A percentile compares a stretch with the other conserved stretches of the same genome.
Evolutionary conservation across 23 tunicate species (phyloP).

Genomic region (Aplidium turbinatum): DNA sequence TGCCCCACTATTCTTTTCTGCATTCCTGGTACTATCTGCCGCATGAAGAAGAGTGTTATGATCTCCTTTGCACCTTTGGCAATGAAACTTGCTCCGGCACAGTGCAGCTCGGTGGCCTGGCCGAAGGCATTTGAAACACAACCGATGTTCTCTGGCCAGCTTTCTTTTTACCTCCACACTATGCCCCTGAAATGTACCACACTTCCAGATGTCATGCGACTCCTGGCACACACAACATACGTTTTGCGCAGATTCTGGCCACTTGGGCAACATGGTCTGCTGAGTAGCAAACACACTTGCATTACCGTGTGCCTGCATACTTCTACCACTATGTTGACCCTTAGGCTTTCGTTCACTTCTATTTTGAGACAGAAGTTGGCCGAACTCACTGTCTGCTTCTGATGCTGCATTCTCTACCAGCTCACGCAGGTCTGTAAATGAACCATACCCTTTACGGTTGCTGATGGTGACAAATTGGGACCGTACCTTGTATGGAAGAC

Average conservation of each 20-base stretch:
- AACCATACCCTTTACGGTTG: too few relatives aligned
- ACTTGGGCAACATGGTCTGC: too few relatives aligned
- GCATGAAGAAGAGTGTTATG: not conserved
- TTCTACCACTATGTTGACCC: too few relatives aligned
- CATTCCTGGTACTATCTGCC: too few relatives aligned
- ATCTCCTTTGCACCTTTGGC: not conserved
- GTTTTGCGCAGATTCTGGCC: too few relatives aligned
- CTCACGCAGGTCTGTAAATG: too few relatives aligned
- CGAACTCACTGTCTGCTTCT: not conserved
- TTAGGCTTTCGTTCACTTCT: too few relatives aligned
- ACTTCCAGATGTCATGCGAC: not conserved
- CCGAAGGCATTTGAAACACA: not conserved
- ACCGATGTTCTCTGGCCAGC: not conserved
- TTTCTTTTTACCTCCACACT: not conserved
- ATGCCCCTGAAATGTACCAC: not conserved
- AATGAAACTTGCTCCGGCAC: not conserved
- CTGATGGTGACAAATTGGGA: not conserved
- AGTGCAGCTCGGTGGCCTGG: not conserved
- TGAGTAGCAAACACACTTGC: too few relatives aligned
- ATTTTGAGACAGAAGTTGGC: not conserved
- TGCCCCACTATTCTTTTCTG: too few relatives aligned
- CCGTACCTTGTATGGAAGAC: not conserved
- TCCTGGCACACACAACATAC: too few relatives aligned
- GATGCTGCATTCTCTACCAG: not conserved
- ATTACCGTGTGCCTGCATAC: too few relatives aligned